Evolutionary conservation across 2,797 vertebrate genomes (phyloP).

Genomic region (Acanthiza pusilla): DNA sequence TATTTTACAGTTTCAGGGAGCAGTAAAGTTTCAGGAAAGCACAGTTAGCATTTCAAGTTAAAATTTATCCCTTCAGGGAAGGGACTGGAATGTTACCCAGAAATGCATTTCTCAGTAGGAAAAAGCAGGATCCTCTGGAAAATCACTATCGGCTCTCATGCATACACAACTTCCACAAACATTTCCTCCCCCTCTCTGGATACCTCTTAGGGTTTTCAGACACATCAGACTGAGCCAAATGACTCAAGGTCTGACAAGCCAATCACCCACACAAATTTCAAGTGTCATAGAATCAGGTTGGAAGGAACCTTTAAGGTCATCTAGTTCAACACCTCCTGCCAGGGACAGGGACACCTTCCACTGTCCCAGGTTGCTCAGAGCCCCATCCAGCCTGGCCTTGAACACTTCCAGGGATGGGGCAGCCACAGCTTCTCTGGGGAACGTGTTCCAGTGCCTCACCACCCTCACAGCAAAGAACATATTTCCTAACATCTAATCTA

Average conservation of each 20-base stretch:
- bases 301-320: not conserved
- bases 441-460: not conserved
- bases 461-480: not conserved
- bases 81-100: not conserved
- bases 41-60: not conserved
- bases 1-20: not conserved
- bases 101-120: not conserved
- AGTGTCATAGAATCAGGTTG: fast-evolving
- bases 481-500: not conserved
- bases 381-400: not conserved
- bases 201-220: fast-evolving
- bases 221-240: not conserved
- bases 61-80: not conserved
- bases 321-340: not conserved
- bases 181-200: not conserved
- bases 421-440: fast-evolving
- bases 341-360: not conserved
- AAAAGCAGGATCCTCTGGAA: not conserved
- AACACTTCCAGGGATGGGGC: fast-evolving
- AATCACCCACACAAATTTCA: not conserved
- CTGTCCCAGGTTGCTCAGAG: not conserved
- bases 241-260: not conserved
- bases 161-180: fast-evolving
- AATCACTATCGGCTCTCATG: not conserved
- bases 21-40: not conserved